Evolutionary conservation across 64 coral and sea anemone genomes (phyloP).

Genomic region (Porites australiensis): DNA sequence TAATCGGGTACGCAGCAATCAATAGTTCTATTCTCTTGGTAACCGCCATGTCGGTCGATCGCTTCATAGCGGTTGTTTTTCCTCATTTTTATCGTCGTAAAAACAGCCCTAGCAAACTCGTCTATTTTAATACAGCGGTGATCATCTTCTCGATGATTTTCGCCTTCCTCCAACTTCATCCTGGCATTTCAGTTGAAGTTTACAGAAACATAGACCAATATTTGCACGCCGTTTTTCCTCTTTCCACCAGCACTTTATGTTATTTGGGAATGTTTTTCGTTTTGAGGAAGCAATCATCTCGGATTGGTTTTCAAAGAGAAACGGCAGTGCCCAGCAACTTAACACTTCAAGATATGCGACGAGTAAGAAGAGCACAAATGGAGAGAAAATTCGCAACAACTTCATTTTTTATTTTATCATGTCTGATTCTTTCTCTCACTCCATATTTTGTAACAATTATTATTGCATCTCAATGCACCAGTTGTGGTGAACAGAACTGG

Average conservation of each 20-base stretch:
- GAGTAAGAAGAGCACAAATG: neutral
- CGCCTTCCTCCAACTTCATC: neutral
- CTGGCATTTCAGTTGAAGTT: constrained; percentile 1
- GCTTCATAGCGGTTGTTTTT: neutral
- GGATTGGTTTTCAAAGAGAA: neutral
- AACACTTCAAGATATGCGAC: neutral
- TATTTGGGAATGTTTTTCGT: neutral
- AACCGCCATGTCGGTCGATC: constrained; percentile 8
- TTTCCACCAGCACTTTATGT: neutral
- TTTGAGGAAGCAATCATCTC: constrained; percentile 2
- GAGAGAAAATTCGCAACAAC: constrained; percentile 18
- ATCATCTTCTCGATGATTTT: constrained; percentile 17
- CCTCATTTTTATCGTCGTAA: neutral
- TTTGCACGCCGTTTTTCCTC: constrained; percentile 26
- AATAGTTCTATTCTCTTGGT: constrained; percentile 11
- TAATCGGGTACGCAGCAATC: neutral
- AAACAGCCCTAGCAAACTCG: neutral
- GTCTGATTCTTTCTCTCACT: constrained; percentile 1
- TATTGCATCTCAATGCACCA: neutral
- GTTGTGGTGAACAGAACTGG: neutral
- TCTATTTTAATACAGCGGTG: neutral
- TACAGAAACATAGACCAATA: neutral
- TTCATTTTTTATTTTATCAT: constrained; percentile 6
- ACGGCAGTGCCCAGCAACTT: neutral
- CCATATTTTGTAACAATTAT: constrained; percentile 11